Percentiles rank a stretch among this genome's conserved stretches.
These are phyloP conservation scores for Pantherophis alleghaniensis DNA, from an alignment of 2,797 vertebrate species.

Conservation along the genomic window DNA sequence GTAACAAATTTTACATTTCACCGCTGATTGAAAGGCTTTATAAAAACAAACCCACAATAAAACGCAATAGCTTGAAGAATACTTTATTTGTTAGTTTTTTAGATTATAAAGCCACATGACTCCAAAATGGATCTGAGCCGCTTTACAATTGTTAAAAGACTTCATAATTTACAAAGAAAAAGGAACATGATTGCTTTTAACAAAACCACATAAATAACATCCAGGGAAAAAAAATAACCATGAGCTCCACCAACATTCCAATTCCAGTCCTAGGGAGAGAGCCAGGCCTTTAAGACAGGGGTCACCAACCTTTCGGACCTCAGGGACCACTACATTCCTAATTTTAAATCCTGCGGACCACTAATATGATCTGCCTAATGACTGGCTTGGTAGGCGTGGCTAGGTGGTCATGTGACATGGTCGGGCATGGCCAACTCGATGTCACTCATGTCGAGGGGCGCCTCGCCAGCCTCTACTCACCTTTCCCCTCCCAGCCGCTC, in stretches of 20 bases:
- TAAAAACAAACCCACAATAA: neutral
- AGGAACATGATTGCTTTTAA: neutral
- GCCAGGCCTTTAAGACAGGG: neutral
- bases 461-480: no score
- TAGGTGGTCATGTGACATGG: no score
- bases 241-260: neutral
- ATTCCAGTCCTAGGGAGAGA: neutral
- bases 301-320: no score
- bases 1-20: no score
- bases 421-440: no score
- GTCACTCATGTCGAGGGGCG: no score
- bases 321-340: no score
- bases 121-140: neutral
- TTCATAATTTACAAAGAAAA: neutral
- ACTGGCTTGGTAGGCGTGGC: no score
- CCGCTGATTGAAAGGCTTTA: neutral
- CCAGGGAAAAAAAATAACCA: neutral
- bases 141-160: neutral
- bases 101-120: neutral
- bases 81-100: neutral
- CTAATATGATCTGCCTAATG: no score
- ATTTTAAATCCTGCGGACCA: no score
- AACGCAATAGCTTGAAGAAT: neutral
- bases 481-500: no score
- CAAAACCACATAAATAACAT: neutral